Percentiles rank a stretch among this genome's conserved stretches.
Evolutionary conservation across 2,797 vertebrate species (phyloP).

Genomic region (Enoplosus armatus): DNA sequence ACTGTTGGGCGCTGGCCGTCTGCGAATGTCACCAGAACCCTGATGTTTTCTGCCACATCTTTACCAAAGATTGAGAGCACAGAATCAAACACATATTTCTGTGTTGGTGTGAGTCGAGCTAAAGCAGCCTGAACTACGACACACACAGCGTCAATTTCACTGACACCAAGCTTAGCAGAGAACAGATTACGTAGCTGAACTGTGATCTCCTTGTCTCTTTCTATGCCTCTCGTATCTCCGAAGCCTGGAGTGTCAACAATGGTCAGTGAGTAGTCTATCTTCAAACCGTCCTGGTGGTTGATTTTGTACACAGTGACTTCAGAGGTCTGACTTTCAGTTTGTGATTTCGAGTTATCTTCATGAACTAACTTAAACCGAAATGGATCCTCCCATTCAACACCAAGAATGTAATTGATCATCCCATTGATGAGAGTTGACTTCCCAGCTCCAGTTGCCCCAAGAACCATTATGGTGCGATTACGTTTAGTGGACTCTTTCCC

Average conservation of each 20-base stretch:
- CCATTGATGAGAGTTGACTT: slow-evolving; percentile 33
- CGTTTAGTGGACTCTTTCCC: not conserved
- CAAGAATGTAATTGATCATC: slow-evolving; percentile 67
- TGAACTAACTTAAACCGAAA: slow-evolving; percentile 47
- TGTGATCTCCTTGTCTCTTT: not conserved
- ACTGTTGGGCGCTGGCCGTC: not conserved
- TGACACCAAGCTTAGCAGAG: not conserved
- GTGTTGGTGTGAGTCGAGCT: not conserved
- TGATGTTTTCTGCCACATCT: slow-evolving; percentile 20
- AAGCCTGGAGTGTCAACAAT: slow-evolving; percentile 60
- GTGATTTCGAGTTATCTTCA: slow-evolving; percentile 40
- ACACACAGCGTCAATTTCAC: slow-evolving; percentile 30
- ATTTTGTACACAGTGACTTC: slow-evolving; percentile 61
- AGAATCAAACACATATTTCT: slow-evolving; percentile 13
- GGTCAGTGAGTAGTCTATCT: slow-evolving; percentile 52
- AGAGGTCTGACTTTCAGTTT: slow-evolving; percentile 55
- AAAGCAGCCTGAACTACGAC: slow-evolving; percentile 16
- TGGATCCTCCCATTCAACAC: slow-evolving; percentile 52
- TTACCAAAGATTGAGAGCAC: slow-evolving; percentile 17
- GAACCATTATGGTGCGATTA: slow-evolving; percentile 45
- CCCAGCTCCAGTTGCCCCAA: slow-evolving; percentile 45
- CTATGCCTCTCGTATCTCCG: slow-evolving; percentile 32
- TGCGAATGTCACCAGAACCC: slow-evolving; percentile 40
- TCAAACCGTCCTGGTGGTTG: slow-evolving; percentile 29
- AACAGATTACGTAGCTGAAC: slow-evolving; percentile 26